These are phyloP conservation scores for Troides helena DNA, from an alignment of 2,888 invertebrate species.

Conservation along the genomic window DNA sequence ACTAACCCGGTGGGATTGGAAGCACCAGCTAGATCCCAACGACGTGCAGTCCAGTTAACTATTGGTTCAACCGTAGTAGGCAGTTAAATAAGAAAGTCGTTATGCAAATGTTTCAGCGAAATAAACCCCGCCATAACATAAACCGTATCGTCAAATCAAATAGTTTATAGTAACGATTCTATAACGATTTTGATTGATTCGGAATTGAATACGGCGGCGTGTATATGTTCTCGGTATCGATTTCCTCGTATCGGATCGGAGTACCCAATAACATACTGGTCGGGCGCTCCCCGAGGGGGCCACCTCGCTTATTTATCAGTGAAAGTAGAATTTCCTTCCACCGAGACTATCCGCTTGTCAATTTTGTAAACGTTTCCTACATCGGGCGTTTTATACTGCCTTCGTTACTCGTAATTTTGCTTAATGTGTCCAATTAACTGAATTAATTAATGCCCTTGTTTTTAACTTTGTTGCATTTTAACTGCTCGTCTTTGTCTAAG, in stretches of 20 bases:
- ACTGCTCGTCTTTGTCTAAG: too few relatives aligned
- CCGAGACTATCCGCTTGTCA: conserved; percentile 27
- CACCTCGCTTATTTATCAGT: conserved; percentile 37
- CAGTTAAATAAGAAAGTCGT: too few relatives aligned
- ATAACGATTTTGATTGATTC: conserved; percentile 18
- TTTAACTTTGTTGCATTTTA: too few relatives aligned
- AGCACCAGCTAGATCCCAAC: too few relatives aligned
- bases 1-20: too few relatives aligned
- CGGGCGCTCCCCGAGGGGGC: conserved; percentile 26
- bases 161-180: background rate
- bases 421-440: conserved; percentile 1
- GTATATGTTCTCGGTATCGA: conserved; percentile 11
- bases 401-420: conserved; percentile 1
- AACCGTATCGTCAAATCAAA: background rate
- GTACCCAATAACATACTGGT: conserved; percentile 35
- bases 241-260: conserved; percentile 19
- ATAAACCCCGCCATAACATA: background rate
- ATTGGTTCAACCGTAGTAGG: too few relatives aligned
- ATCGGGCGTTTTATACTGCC: conserved; percentile 10
- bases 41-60: too few relatives aligned
- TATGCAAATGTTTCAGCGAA: too few relatives aligned
- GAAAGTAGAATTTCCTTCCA: conserved; percentile 41
- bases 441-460: too few relatives aligned
- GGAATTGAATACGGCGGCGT: conserved; percentile 5
- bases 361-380: conserved; percentile 26